A percentile compares a stretch with the other conserved stretches of the same genome.
phyloP scores from a whole-genome alignment of 2,888 invertebrate species.

The Cheilosia pagana region DNA sequence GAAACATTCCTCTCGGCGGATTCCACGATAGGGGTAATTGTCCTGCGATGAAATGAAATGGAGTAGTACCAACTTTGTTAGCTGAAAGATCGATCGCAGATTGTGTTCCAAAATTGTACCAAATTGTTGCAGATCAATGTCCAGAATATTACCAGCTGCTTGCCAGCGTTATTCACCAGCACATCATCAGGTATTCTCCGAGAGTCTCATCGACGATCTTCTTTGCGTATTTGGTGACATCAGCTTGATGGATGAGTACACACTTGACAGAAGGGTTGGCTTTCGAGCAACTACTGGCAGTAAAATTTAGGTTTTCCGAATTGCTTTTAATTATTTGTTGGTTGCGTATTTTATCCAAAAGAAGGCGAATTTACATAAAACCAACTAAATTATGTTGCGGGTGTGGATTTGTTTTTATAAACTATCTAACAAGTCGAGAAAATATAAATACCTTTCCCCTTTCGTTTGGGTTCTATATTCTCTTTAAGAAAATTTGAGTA shows the following conservation, averaged over 20 bases:
- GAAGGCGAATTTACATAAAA: too few species aligned
- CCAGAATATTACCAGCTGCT: conserved; percentile 90
- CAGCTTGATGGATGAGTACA: conserved; percentile 85
- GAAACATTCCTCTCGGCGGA: too few species aligned
- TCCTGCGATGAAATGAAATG: conserved; percentile 91
- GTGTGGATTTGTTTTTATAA: too few species aligned
- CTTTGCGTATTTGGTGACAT: conserved; percentile 87
- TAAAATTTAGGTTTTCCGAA: conserved; percentile 42
- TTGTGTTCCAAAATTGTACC: conserved; percentile 94
- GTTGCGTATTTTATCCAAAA: too few species aligned
- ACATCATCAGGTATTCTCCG: conserved; percentile 88
- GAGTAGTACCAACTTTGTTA: conserved; percentile 93
- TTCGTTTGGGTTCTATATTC: too few species aligned
- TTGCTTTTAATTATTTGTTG: background rate
- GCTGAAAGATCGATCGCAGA: conserved; percentile 89
- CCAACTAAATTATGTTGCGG: too few species aligned
- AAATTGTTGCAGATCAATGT: conserved; percentile 90
- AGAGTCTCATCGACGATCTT: conserved; percentile 88
- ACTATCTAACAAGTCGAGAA: too few species aligned
- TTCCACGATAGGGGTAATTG: too few species aligned
- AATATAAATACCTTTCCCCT: too few species aligned
- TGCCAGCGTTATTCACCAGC: conserved; percentile 94
- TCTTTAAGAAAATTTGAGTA: too few species aligned
- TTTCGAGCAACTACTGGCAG: conserved; percentile 22
- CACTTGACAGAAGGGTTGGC: conserved; percentile 41